These are phyloP conservation scores for Pseudachorutes palmiensis DNA, from an alignment of 1,140 invertebrate genomes.

Conservation along the genomic window DNA sequence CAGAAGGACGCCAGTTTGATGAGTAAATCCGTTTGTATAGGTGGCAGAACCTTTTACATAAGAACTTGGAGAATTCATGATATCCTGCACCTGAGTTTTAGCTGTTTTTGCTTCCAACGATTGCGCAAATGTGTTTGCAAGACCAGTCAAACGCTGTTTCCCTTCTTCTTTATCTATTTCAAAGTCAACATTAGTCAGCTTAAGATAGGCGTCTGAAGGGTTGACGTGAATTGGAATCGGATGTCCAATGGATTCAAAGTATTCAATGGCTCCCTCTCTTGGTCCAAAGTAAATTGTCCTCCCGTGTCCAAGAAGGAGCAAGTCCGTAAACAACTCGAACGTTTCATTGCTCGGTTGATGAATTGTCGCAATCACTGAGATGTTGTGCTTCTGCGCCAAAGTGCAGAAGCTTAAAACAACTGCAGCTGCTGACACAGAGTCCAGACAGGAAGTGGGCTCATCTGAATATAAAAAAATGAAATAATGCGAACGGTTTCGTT, in stretches of 20 bases:
- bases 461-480: background rate
- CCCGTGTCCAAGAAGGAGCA: slow-evolving; percentile 48
- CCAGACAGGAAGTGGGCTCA: slow-evolving; percentile 83
- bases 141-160: background rate
- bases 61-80: background rate
- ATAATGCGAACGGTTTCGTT: too few relatives aligned
- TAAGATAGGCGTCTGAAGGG: background rate
- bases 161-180: background rate
- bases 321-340: slow-evolving; percentile 45
- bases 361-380: slow-evolving; percentile 26
- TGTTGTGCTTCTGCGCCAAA: slow-evolving; percentile 51
- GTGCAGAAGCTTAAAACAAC: slow-evolving; percentile 74
- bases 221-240: background rate
- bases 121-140: background rate
- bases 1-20: background rate
- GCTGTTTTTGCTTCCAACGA: background rate
- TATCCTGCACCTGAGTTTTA: background rate
- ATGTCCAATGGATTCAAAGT: slow-evolving; percentile 4
- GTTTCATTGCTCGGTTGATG: slow-evolving; percentile 44
- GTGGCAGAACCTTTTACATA: background rate
- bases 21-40: background rate
- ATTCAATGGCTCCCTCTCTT: background rate
- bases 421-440: slow-evolving; percentile 79
- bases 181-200: background rate
- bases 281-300: slow-evolving; percentile 49